Evolutionary conservation across 2,888 invertebrate genomes (phyloP).

Genomic region (Xestia xanthographa): DNA sequence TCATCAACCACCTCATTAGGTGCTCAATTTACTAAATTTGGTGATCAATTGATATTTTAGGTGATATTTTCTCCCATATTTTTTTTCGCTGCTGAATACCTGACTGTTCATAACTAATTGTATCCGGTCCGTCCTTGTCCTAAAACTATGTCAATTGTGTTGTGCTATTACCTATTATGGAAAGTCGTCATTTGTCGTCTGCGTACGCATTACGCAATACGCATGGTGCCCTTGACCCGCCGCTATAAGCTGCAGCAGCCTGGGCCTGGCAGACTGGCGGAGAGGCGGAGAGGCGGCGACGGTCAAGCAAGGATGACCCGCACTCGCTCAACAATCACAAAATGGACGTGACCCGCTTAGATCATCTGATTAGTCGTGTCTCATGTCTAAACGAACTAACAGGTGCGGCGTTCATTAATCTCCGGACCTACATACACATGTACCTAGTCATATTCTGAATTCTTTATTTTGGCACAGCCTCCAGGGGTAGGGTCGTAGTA

Average conservation of each 20-base stretch:
- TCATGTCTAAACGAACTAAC: conserved; percentile 18
- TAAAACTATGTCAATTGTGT: conserved; percentile 15
- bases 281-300: conserved; percentile 5
- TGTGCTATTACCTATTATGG: conserved; percentile 16
- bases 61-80: no score
- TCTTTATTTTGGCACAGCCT: not conserved
- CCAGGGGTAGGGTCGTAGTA: not conserved
- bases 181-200: conserved; percentile 18
- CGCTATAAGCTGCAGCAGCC: conserved; percentile 3
- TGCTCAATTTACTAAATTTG: no score
- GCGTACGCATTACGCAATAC: not conserved
- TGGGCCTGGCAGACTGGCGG: not conserved
- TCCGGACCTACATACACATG: not conserved
- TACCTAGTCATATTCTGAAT: not conserved
- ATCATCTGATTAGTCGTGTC: conserved; percentile 46
- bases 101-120: conserved; percentile 1
- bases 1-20: no score
- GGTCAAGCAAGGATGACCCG: conserved; percentile 57
- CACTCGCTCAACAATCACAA: conserved; percentile 40
- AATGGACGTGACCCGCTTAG: conserved; percentile 53
- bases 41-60: no score
- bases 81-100: conserved; percentile 9
- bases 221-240: conserved; percentile 52
- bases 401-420: conserved; percentile 17
- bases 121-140: conserved; percentile 34